Evolutionary conservation across 2,113 vertebrate species (phyloP), one percentile per base, ranked within the genome.

Genomic region (Antigone vipio): DNA sequence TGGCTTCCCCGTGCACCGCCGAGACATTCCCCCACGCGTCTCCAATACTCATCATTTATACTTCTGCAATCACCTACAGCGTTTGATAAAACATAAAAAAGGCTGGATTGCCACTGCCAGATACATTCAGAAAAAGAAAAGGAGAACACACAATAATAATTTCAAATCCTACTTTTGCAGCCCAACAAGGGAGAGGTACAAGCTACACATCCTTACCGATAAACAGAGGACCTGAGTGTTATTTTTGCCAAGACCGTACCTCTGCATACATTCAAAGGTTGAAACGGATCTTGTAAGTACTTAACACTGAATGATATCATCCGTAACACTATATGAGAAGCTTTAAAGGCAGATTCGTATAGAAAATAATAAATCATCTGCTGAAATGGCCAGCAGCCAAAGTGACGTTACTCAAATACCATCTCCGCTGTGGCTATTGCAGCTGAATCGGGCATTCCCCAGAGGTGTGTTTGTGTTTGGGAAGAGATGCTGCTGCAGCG

Each of bases 341-440:
- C 55, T 94, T 73, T 58, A 73, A 66, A 66, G 67, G 76, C 81
- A 95, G 55, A 76, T 92, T 75, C 35, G 8, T 82, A 35, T 17
- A 86, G 82, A 88, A 96, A 89, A 79, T 20, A 56, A 92, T 85
- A 84, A 89, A 92, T 95, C 81, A 84, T 79, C 55, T 76, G 93
- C 66, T 29, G 56, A 22, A 56, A 19, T 91, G 89, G 79, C 92
- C 6, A 4, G 79, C 69, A 44, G 96, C 94, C 95, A 96, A 67
- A 16, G 95, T 90, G 94, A 95, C 68, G 50, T 63, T 85, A 88
- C 79, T 27, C 15, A 12, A 82, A 86, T 29, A 77, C 93, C 91
- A 89, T 91, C 92, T 44, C 88, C 18, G 4, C 53, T 9, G 55
- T 10, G 71, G 92, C 88, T 89, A 45, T 40, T 78, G 62, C 92